Conservation (phyloP, 2,113 vertebrate species). For the Gambusia affinis region DNA sequence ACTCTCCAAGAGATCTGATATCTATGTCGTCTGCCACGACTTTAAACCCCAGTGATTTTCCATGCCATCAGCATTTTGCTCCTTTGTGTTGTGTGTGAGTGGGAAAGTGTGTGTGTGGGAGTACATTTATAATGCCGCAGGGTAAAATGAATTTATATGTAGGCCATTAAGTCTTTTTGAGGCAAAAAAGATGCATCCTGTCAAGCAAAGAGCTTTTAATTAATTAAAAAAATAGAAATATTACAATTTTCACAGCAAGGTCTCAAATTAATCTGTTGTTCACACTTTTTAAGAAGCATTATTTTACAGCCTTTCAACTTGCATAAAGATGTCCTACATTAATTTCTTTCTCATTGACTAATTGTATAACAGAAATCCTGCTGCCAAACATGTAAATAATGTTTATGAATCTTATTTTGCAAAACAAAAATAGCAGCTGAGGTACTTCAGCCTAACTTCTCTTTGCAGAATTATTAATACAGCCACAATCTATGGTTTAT, state of each 20-base stretch:
- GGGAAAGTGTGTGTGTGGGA: not conserved
- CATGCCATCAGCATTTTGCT: slow-evolving; percentile 56
- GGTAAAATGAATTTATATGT: slow-evolving; percentile 4
- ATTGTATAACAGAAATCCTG: not conserved
- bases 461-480: too few species aligned
- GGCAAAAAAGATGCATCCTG: not conserved
- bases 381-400: too few species aligned
- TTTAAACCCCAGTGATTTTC: slow-evolving; percentile 46
- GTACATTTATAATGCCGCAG: slow-evolving; percentile 28
- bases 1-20: slow-evolving; percentile 25
- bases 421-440: too few species aligned
- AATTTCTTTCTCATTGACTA: not conserved
- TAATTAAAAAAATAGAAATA: not conserved
- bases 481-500: too few species aligned
- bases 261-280: too few species aligned
- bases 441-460: too few species aligned
- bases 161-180: too few species aligned
- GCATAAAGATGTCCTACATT: not conserved
- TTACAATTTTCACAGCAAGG: too few species aligned
- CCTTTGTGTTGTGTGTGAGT: slow-evolving; percentile 7
- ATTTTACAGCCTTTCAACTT: not conserved
- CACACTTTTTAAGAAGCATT: too few species aligned
- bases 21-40: slow-evolving; percentile 20
- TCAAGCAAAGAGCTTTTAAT: not conserved
- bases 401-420: too few species aligned